These are phyloP conservation scores for Napeogenes inachia DNA, from an alignment of 2,888 invertebrate species.

Conservation along the genomic window DNA sequence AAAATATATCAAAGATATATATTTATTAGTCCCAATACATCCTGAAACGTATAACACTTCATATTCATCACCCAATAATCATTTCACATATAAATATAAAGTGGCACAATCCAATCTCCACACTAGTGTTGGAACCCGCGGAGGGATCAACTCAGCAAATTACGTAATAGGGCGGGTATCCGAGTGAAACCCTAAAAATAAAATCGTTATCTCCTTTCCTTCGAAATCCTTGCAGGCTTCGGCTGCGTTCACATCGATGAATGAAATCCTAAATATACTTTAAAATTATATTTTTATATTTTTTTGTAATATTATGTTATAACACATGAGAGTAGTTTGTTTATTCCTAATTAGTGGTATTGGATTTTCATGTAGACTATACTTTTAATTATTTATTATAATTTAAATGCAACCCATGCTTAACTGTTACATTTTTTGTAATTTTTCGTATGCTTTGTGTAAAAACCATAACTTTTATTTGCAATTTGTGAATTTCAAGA, in stretches of 20 bases:
- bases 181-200: conserved; percentile 31
- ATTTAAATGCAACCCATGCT: no score
- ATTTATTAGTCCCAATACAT: conserved; percentile 1
- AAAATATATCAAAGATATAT: not conserved
- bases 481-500: no score
- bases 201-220: conserved; percentile 22
- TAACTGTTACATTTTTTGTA: no score
- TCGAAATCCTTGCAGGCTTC: conserved; percentile 16
- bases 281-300: no score
- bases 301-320: no score
- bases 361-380: no score
- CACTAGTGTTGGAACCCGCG: conserved; percentile 18
- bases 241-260: conserved; percentile 2
- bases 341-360: no score
- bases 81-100: conserved; percentile 23
- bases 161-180: conserved; percentile 29
- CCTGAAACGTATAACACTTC: not conserved
- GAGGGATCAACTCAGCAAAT: conserved; percentile 32
- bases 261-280: not conserved
- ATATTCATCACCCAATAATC: conserved; percentile 10
- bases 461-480: no score
- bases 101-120: conserved; percentile 26
- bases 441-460: no score
- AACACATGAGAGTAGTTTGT: no score
- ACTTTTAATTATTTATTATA: no score